Conservation (phyloP, 2,113 vertebrate species). For the Pituophis catenifer region DNA sequence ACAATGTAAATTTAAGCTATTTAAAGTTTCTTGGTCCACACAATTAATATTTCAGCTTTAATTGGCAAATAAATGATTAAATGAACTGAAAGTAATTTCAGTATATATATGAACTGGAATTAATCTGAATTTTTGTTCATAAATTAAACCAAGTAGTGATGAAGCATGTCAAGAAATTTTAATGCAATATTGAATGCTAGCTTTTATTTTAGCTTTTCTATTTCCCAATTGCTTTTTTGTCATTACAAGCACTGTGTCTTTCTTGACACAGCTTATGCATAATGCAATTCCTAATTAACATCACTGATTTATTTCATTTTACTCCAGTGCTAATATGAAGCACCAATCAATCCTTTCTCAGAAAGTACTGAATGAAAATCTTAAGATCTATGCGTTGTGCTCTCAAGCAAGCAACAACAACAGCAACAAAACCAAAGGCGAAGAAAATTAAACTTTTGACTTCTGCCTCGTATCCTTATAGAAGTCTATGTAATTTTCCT, state of each 20-base stretch:
- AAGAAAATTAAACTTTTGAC: neutral
- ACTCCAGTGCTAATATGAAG: conserved; percentile 3
- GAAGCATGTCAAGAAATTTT: neutral
- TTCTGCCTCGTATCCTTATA: neutral
- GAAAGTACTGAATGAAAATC: neutral
- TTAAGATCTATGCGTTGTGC: neutral
- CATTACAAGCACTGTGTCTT: neutral
- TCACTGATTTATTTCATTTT: conserved; percentile 37
- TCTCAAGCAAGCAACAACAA: neutral
- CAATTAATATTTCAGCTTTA: neutral
- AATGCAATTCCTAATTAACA: conserved; percentile 17
- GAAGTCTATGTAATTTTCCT: neutral
- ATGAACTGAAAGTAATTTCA: conserved; percentile 17
- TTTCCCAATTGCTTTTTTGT: conserved; percentile 8
- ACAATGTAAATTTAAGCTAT: neutral
- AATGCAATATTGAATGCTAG: conserved; percentile 4
- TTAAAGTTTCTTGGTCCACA: neutral
- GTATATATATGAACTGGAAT: neutral
- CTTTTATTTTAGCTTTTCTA: conserved; percentile 24
- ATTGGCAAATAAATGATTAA: neutral
- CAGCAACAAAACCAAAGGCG: neutral
- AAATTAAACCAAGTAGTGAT: neutral
- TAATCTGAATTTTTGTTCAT: neutral
- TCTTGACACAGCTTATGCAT: neutral
- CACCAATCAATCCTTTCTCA: conserved; percentile 27